Evolutionary conservation across 2,888 invertebrate genomes (phyloP).

Genomic region (Linnaemya tessellans): DNA sequence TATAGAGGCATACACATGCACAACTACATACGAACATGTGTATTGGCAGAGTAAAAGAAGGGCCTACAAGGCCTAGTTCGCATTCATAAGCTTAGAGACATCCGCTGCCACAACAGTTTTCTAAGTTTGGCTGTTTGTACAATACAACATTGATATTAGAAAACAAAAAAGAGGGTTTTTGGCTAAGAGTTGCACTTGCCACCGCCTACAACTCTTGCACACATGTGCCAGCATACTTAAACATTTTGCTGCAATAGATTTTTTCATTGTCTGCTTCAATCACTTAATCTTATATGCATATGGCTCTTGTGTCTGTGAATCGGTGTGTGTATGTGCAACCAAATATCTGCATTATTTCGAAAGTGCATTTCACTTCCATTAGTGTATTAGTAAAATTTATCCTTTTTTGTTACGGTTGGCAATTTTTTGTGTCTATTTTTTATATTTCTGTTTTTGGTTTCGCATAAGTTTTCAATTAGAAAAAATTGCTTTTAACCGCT

Average conservation of each 20-base stretch:
- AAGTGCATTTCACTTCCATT: slow-evolving; percentile 61
- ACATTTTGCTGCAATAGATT: slow-evolving; percentile 67
- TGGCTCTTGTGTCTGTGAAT: slow-evolving; percentile 17
- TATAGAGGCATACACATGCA: slow-evolving; percentile 6
- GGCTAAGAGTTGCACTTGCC: slow-evolving; percentile 63
- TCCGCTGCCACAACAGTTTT: slow-evolving; percentile 24
- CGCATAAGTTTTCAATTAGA: slow-evolving; percentile 73
- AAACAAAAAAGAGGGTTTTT: slow-evolving; percentile 16
- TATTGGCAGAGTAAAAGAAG: background rate
- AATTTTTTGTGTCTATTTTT: slow-evolving; percentile 33
- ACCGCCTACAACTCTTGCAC: slow-evolving; percentile 25
- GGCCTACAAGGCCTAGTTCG: slow-evolving; percentile 43
- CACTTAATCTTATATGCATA: slow-evolving; percentile 70
- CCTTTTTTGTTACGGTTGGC: slow-evolving; percentile 57
- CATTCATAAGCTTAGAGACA: slow-evolving; percentile 50
- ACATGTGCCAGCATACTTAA: slow-evolving; percentile 49
- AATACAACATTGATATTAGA: background rate
- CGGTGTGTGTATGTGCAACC: slow-evolving; percentile 8
- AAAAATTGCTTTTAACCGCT: slow-evolving; percentile 71
- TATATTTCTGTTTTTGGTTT: slow-evolving; percentile 31
- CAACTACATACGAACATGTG: no score
- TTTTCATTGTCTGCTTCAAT: slow-evolving; percentile 68
- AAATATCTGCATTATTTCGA: slow-evolving; percentile 45
- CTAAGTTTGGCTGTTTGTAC: slow-evolving; percentile 38
- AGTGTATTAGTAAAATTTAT: slow-evolving; percentile 35